Evolutionary conservation across 2,888 invertebrate species (phyloP), one percentile per base, ranked within the genome.

Genomic region (Sarcophaga variegata): DNA sequence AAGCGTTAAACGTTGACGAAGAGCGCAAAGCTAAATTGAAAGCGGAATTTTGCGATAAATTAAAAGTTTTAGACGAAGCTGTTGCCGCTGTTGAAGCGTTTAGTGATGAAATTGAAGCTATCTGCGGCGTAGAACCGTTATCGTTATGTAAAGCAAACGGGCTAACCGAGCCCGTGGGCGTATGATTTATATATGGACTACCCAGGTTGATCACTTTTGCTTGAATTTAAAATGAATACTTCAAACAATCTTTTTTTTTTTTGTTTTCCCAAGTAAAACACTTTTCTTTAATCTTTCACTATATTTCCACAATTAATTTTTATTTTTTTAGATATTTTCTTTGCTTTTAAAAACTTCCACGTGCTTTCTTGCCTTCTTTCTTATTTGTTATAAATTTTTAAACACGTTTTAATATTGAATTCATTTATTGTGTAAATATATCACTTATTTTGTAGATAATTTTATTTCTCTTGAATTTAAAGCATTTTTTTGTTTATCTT

Each of bases 121-220:
- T 70, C 80, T 77, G 84, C 63, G 66, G 75, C 74, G 79, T 74
- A 47, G 76, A 49, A 54, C 75, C 47, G 63, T 70, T 72, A 20
- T 85, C 78, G 74, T 82, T 71, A 60, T 47, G 54, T 12, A 77
- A 82, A 83, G 80, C 77, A 66, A 83, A 77, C 72, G 92, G 92
- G 91, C 92, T 93, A 89, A 92, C 92, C 72, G 90, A 90, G 92
- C 93, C 93, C 93, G 92, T 91, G 89, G 92, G 91, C 90, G 91
- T 91, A 82, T 89, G 84, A 82, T 90, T 91, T 88, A 93, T 90
- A 89, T 92, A 93, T 89, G 93, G 93, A 92, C 93, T 93, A 93
- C 93, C 93, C 93, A 93, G 93, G 92, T 92, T 93, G 92, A 90
- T 54, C 17, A 70, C 2, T 72, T 64, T 69, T 17, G 6, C 45